Percentiles rank a stretch among this genome's conserved stretches.
Evolutionary conservation across 2,113 vertebrate species (phyloP).

Genomic region (Chloroceryle aenea): DNA sequence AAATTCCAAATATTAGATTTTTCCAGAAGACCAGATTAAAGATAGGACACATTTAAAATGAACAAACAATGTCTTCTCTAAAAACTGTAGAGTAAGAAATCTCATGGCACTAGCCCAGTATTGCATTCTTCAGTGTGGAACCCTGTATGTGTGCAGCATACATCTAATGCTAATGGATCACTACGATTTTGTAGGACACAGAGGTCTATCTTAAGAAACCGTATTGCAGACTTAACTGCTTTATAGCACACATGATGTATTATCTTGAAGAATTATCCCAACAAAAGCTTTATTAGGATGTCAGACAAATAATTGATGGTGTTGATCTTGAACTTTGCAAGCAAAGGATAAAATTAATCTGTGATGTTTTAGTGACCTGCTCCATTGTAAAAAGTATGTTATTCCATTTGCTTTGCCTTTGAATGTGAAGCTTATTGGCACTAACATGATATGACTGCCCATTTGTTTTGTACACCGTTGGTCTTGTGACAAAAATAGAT

Average conservation of each 20-base stretch:
- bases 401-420: background rate
- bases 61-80: background rate
- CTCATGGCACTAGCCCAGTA: background rate
- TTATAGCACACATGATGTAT: background rate
- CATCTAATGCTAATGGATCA: background rate
- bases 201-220: background rate
- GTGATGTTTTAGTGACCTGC: background rate
- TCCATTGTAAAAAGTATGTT: background rate
- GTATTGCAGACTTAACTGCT: background rate
- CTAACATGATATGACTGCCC: background rate
- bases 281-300: background rate
- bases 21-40: background rate
- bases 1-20: background rate
- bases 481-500: background rate
- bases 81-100: background rate
- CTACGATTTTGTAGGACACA: background rate
- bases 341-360: background rate
- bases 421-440: background rate
- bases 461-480: background rate
- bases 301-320: background rate
- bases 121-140: background rate
- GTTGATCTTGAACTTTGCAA: background rate
- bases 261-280: background rate
- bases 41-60: background rate
- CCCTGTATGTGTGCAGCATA: background rate